Evolutionary conservation across 2,113 vertebrate genomes (phyloP).

Genomic region (Chaetodon auriga): DNA sequence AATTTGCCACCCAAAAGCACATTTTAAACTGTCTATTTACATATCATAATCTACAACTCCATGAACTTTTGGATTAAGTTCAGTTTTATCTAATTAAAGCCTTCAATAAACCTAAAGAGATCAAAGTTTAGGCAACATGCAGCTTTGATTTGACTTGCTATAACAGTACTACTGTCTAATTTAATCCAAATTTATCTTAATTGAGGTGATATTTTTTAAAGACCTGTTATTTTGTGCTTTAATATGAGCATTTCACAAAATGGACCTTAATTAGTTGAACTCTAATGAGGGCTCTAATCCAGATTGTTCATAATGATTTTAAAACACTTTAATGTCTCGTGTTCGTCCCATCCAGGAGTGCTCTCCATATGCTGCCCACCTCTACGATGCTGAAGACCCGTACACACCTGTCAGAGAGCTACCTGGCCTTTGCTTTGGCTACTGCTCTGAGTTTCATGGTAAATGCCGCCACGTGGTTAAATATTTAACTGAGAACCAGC

Average conservation of each 20-base stretch:
- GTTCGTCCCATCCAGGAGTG: conserved; percentile 83
- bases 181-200: neutral
- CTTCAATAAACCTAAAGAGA: neutral
- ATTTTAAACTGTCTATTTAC: too few relatives aligned
- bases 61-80: neutral
- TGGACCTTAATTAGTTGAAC: too few relatives aligned
- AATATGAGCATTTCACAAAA: too few relatives aligned
- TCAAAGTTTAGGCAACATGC: neutral
- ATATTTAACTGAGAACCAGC: conserved; percentile 79
- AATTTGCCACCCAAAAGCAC: too few relatives aligned
- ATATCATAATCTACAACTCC: too few relatives aligned
- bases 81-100: neutral
- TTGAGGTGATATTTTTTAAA: neutral
- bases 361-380: conserved; percentile 89
- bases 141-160: too few relatives aligned
- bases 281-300: too few relatives aligned
- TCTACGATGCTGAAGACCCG: conserved; percentile 88
- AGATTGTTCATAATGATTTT: neutral
- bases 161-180: neutral
- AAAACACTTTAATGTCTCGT: neutral
- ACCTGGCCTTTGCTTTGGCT: conserved; percentile 87
- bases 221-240: neutral
- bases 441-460: conserved; percentile 85
- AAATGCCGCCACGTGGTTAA: conserved; percentile 82
- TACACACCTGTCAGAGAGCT: conserved; percentile 84